These are phyloP conservation scores for Cynopterus brachyotis DNA, from an alignment of 2,113 vertebrate species.

Conservation along the genomic window DNA sequence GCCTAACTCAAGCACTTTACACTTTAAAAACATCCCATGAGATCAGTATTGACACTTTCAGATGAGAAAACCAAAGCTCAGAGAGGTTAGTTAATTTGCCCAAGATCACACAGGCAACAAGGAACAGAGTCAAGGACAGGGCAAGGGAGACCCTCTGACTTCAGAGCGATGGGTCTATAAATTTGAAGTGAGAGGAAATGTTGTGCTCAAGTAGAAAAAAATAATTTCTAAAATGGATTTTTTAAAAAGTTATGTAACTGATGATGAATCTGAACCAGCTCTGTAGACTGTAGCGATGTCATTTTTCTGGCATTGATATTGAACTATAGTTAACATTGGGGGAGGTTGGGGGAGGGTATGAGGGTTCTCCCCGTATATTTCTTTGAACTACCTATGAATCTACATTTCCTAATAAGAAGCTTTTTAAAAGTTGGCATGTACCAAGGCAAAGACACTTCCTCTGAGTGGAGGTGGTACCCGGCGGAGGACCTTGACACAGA, in stretches of 20 bases:
- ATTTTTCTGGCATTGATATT: neutral
- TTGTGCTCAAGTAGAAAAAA: neutral
- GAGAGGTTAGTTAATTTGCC: neutral
- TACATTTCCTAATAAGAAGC: neutral
- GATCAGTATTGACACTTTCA: neutral
- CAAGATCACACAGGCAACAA: neutral
- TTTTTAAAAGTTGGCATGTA: neutral
- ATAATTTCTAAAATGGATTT: neutral
- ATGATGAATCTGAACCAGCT: neutral
- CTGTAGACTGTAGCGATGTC: neutral
- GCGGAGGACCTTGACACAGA: neutral
- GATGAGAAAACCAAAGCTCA: slow-evolving; percentile 25
- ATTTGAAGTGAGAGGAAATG: neutral
- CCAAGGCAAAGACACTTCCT: neutral
- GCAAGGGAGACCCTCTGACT: neutral
- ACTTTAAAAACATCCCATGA: neutral
- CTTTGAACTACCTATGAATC: neutral
- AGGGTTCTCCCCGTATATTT: neutral
- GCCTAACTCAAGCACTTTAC: neutral
- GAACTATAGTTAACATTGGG: too few species aligned
- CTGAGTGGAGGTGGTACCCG: neutral
- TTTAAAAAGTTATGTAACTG: neutral
- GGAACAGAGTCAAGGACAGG: neutral
- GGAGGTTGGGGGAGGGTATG: neutral
- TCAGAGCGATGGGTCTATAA: neutral